Conservation (phyloP, 2,797 vertebrate genomes). For the Protonibea diacanthus region DNA sequence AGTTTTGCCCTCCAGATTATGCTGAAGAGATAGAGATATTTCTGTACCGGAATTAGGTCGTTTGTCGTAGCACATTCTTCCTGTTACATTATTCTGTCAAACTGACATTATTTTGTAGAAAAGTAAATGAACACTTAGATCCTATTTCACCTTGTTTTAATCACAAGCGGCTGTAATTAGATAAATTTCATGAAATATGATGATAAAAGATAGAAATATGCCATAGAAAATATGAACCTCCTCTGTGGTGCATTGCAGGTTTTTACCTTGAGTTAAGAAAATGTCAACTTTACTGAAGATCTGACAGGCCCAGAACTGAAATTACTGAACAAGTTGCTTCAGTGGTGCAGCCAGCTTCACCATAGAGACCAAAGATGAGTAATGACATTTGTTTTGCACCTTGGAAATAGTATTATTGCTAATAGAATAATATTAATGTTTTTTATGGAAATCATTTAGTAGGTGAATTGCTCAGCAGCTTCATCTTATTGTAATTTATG, state of each 20-base stretch:
- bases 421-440: slow-evolving; percentile 65
- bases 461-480: slow-evolving; percentile 63
- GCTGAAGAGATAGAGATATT: background rate
- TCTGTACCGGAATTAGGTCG: slow-evolving; percentile 12
- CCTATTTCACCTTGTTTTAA: background rate
- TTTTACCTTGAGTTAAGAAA: slow-evolving; percentile 1
- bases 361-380: slow-evolving; percentile 50
- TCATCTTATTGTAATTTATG: slow-evolving; percentile 78
- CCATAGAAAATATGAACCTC: background rate
- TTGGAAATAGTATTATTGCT: slow-evolving; percentile 66
- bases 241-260: background rate
- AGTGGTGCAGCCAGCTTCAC: slow-evolving; percentile 19
- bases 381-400: slow-evolving; percentile 67
- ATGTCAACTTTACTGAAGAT: slow-evolving; percentile 19
- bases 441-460: slow-evolving; percentile 74
- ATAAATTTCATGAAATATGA: background rate
- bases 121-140: background rate
- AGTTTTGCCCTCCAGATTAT: slow-evolving; percentile 44
- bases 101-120: slow-evolving; percentile 15
- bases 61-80: slow-evolving; percentile 4
- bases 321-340: slow-evolving; percentile 5
- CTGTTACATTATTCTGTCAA: background rate
- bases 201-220: background rate
- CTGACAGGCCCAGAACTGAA: slow-evolving; percentile 8
- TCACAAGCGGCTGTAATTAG: background rate